Percentiles rank a stretch among this genome's conserved stretches.
Evolutionary conservation across 2,888 invertebrate genomes (phyloP).

Genomic region (Aphodius sticticus): DNA sequence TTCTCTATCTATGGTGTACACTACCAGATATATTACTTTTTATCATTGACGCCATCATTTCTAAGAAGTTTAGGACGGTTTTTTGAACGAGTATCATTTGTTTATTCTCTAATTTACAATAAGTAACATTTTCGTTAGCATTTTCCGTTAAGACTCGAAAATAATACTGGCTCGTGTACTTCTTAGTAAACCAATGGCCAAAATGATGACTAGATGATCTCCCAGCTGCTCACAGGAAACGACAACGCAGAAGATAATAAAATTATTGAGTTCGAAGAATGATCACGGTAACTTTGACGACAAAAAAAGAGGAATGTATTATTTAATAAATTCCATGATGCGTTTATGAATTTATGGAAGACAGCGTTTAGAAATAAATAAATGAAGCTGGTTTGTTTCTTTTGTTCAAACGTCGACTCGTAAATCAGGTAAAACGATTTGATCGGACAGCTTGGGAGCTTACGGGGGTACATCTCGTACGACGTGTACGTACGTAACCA

Average conservation of each 20-base stretch:
- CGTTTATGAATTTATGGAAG: background rate
- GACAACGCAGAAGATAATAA: conserved; percentile 23
- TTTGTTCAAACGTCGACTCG: background rate
- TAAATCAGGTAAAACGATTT: conserved; percentile 5
- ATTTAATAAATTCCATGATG: conserved; percentile 14
- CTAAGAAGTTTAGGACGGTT: conserved; percentile 58
- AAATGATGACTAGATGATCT: conserved; percentile 57
- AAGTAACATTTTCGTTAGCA: conserved; percentile 24
- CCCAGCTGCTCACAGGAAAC: conserved; percentile 49
- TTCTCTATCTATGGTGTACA: conserved; percentile 50
- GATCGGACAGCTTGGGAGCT: conserved; percentile 48
- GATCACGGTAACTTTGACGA: conserved; percentile 37
- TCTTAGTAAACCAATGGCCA: conserved; percentile 53
- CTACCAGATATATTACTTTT: conserved; percentile 47
- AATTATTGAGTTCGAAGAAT: background rate
- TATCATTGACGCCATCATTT: conserved; percentile 48
- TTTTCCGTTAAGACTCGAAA: conserved; percentile 37
- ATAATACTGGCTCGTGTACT: conserved; percentile 58
- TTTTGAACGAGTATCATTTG: conserved; percentile 55
- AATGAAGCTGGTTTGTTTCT: background rate
- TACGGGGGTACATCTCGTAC: conserved; percentile 39
- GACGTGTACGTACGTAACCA: conserved; percentile 46
- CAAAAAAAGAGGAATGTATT: conserved; percentile 26
- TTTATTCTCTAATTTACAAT: conserved; percentile 24
- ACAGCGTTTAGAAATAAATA: background rate